Evolutionary conservation across 2,888 invertebrate species (phyloP), one percentile per base, ranked within the genome.

Genomic region (Desoria tigrina): DNA sequence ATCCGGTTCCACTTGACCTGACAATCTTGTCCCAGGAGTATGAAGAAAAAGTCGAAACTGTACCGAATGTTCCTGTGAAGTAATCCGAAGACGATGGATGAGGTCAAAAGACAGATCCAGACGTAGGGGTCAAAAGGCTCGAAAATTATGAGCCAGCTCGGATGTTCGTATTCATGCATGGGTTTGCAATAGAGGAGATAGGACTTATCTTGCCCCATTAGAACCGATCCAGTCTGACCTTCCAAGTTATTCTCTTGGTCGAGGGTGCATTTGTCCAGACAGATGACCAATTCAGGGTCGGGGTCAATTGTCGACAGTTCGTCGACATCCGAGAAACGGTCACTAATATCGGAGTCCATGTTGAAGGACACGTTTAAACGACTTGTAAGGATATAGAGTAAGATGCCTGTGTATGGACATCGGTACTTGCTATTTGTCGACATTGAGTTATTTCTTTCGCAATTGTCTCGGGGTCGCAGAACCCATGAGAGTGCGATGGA

Each of bases 101-200:
- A 6, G 18, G 6, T 18, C 4, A 37, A 11, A 3, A 57, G 6
- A 11, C 23, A 3, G 23, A 57, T 4, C n/a, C 21, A 18, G 9
- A 9, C 39, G 42, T 14, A 2, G 7, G 21, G 23, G 21, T 39
- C 56, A 39, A 37, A 57, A 7, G 16, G 18, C 14, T 28, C 23
- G 24, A 57, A 57, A 7, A 57, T 57, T 2, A 42, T 42, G 23
- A 57, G n/a, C 56, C 56, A 57, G 7, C 37, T 37, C 14, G 42
- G 56, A 4, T 57, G 23, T 21, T 57, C n/a, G 39, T 18, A 57
- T 7, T 14, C 3, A 32, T 57, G 39, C 6, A 3, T 14, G 7
- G 18, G 11, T 23, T 28, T 57, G 42, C 56, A 57, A 24, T 57
- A 57, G 18, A 57, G 4, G 23, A 23, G 39, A 24, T 57, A 57